Base-by-base conservation (phyloP, 2,888 invertebrate species). In the Cephalotes varians region DNA sequence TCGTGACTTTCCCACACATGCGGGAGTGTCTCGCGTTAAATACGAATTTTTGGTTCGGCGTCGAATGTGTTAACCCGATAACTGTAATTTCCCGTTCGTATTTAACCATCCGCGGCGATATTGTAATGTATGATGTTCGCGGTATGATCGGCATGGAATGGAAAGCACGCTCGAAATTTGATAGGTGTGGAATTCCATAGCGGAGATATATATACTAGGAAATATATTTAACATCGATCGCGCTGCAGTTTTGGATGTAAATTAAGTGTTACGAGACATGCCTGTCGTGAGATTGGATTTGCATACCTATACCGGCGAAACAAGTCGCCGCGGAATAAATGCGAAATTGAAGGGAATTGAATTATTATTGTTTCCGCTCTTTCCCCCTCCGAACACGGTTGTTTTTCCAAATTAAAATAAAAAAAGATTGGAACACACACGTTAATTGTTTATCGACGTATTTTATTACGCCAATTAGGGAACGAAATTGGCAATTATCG, bases 111-210 rank as follows among this genome's bases (percentile, higher is more conserved):
- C 2, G 37, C n/a, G 15, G 21, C 34, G 77, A 71, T 77, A 69
- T 58, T 47, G 77, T 71, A 79, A 79, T 47, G 58, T 56, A 58
- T 58, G 71, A 71, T 62, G 77, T 44, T 47, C 56, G 77, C 44
- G 77, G 71, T 44, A 69, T 64, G 69, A 56, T 69, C 77, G 40
- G 56, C 69, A 69, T 18, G 77, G 69, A 56, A 69, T 69, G 77
- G 37, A 56, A 69, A 69, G 69, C 69, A 77, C 69, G 77, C 44
- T n/a, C 44, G 69, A 77, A 77, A 77, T 77, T 69, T 69, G 77
- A 77, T 69, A 77, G 67, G 28, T 65, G 51, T 34, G 77, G 77
- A 77, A 67, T 77, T 44, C 54, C 56, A 56, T 69, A 69, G 67
- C 54, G 31, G 31, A 56, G 31, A 54, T 67, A 69, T 21, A 49